A percentile compares a stretch with the other conserved stretches of the same genome.
phyloP scores from a whole-genome alignment of 2,113 vertebrate genomes.

The Vanacampus margaritifer region DNA sequence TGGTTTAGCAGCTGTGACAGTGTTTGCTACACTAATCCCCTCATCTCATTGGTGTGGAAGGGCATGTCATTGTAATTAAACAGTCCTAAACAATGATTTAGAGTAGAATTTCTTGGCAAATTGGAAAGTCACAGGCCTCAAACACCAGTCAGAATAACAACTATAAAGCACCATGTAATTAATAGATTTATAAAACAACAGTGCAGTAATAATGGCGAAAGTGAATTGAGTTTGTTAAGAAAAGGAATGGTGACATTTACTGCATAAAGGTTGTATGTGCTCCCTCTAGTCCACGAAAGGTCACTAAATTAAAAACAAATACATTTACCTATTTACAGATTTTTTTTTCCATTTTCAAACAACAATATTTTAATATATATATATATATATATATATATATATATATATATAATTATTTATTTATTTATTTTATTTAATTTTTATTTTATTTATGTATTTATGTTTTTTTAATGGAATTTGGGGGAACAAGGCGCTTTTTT shows the following conservation, averaged over 20 bases:
- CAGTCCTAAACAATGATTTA: not conserved
- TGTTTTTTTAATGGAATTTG: too few species aligned
- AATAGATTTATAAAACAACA: not conserved
- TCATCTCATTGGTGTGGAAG: conserved; percentile 23
- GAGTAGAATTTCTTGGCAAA: not conserved
- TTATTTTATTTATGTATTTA: too few species aligned
- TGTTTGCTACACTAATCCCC: conserved; percentile 24
- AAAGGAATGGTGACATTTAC: not conserved
- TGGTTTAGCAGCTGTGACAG: conserved; percentile 15
- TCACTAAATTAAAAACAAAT: too few species aligned
- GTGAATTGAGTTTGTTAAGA: not conserved
- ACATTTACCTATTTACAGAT: too few species aligned
- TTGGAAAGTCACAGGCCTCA: not conserved
- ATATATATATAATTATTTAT: too few species aligned
- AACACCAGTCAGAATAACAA: not conserved
- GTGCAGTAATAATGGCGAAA: not conserved
- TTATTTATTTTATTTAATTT: too few species aligned
- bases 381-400: too few species aligned
- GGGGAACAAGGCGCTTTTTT: too few species aligned
- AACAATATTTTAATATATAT: too few species aligned
- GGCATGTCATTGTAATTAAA: conserved; percentile 13
- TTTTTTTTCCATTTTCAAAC: too few species aligned
- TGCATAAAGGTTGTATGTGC: not conserved
- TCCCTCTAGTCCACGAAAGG: not conserved
- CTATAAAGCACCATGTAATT: not conserved